Evolutionary conservation across 2,888 invertebrate genomes (phyloP).

Genomic region (Agrotis puta): DNA sequence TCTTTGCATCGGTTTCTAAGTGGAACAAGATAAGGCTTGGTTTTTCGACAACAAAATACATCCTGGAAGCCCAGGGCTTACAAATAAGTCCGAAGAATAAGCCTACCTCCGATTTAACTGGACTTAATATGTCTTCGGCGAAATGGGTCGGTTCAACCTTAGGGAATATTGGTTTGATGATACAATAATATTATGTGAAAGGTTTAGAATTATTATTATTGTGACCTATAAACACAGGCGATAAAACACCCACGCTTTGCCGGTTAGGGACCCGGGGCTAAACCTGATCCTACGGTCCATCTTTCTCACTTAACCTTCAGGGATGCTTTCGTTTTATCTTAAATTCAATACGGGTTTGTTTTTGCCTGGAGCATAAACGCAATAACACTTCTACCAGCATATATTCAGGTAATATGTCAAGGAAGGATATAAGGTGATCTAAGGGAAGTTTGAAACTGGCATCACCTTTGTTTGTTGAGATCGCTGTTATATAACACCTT

Average conservation of each 20-base stretch:
- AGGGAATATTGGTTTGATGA: constrained; percentile 29
- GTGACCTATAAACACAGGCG: constrained; percentile 26
- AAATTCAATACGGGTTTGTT: constrained; percentile 4
- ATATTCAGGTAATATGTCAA: background rate
- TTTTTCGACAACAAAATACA: constrained; percentile 26
- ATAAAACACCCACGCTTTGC: background rate
- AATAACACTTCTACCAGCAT: background rate
- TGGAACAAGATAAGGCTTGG: background rate
- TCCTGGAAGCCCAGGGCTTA: constrained; percentile 14
- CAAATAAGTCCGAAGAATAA: constrained; percentile 24
- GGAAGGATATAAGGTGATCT: background rate
- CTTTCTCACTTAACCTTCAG: constrained; percentile 21
- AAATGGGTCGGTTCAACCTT: constrained; percentile 27
- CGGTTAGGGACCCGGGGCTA: background rate
- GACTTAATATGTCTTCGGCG: constrained; percentile 45
- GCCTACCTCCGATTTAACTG: constrained; percentile 30
- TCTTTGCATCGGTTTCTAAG: background rate
- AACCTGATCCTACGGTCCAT: constrained; percentile 10
- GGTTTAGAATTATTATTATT: constrained; percentile 27
- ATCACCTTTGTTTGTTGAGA: background rate
- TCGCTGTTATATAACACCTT: background rate
- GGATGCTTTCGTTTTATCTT: constrained; percentile 13
- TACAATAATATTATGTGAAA: constrained; percentile 37
- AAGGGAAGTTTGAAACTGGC: background rate
- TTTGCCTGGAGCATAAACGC: background rate